These are phyloP conservation scores for Macrosoma leucophasiata DNA, from an alignment of 2,888 invertebrate species.

Conservation along the genomic window DNA sequence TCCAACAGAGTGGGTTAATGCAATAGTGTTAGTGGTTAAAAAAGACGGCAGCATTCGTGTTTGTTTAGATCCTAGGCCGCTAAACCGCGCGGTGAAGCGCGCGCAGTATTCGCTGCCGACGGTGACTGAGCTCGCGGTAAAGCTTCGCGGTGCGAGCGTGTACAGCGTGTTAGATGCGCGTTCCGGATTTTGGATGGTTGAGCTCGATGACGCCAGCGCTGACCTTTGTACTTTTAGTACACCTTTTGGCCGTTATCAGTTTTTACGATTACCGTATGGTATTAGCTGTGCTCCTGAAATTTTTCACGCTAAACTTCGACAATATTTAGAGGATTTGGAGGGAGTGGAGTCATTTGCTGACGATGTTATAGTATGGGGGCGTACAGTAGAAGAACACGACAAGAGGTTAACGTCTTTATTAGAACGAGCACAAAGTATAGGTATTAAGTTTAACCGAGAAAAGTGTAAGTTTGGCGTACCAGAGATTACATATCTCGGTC, in stretches of 20 bases:
- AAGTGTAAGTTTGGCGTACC: conserved; percentile 12
- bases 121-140: conserved; percentile 14
- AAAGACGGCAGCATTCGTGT: conserved; percentile 19
- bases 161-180: conserved; percentile 17
- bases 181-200: conserved; percentile 13
- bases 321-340: conserved; percentile 17
- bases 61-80: conserved; percentile 22
- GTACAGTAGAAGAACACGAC: conserved; percentile 15
- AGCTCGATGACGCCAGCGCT: conserved; percentile 16
- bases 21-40: conserved; percentile 26
- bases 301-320: conserved; percentile 20
- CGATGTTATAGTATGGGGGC: conserved; percentile 14
- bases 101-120: conserved; percentile 22
- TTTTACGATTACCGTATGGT: conserved; percentile 16
- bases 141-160: conserved; percentile 10
- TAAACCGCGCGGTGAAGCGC: conserved; percentile 21
- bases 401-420: conserved; percentile 11
- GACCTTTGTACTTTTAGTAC: conserved; percentile 12
- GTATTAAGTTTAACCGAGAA: conserved; percentile 8
- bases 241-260: conserved; percentile 17
- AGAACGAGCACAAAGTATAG: conserved; percentile 11
- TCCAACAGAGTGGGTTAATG: conserved; percentile 24
- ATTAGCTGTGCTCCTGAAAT: conserved; percentile 18
- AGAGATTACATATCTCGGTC: conserved; percentile 13
- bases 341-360: conserved; percentile 18